These are phyloP conservation scores for Netelia fuscicornis DNA, from an alignment of 2,888 invertebrate species.

Conservation along the genomic window DNA sequence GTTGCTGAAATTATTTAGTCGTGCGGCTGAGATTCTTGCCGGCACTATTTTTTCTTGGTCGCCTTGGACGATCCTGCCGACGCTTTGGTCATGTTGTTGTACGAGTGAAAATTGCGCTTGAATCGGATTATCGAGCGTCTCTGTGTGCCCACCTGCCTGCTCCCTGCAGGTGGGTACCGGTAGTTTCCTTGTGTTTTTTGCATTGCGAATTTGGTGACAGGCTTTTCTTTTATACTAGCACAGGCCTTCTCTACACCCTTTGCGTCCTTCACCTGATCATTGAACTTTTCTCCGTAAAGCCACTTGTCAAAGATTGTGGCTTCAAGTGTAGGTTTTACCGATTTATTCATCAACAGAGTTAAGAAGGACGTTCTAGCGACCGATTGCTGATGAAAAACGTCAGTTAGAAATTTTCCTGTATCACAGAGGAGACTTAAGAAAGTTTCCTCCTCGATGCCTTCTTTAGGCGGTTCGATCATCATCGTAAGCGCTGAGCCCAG, in stretches of 20 bases:
- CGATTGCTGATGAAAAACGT: conserved; percentile 1
- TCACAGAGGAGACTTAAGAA: conserved; percentile 43
- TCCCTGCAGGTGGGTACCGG: conserved; percentile 49
- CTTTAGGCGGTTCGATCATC: conserved; percentile 45
- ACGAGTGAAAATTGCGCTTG: neutral
- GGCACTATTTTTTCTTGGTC: neutral
- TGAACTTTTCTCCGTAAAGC: conserved; percentile 49
- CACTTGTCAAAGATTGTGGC: conserved; percentile 38
- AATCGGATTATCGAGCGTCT: conserved; percentile 49
- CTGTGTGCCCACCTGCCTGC: conserved; percentile 57
- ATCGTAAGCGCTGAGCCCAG: conserved; percentile 60
- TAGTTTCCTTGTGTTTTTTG: conserved; percentile 46
- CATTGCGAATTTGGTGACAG: no score
- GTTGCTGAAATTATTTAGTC: conserved; percentile 40
- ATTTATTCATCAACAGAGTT: conserved; percentile 53
- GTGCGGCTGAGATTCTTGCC: conserved; percentile 39
- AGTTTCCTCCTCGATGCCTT: conserved; percentile 42
- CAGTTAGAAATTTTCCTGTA: conserved; percentile 54
- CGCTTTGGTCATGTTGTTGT: no score
- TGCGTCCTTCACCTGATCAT: conserved; percentile 55
- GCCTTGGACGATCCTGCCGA: no score
- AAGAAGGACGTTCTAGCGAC: conserved; percentile 29
- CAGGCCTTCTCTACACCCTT: conserved; percentile 7
- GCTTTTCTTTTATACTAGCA: no score
- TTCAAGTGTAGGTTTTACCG: conserved; percentile 34